These are phyloP conservation scores for Paralichthys olivaceus DNA, from an alignment of 2,113 vertebrate species.

Conservation along the genomic window DNA sequence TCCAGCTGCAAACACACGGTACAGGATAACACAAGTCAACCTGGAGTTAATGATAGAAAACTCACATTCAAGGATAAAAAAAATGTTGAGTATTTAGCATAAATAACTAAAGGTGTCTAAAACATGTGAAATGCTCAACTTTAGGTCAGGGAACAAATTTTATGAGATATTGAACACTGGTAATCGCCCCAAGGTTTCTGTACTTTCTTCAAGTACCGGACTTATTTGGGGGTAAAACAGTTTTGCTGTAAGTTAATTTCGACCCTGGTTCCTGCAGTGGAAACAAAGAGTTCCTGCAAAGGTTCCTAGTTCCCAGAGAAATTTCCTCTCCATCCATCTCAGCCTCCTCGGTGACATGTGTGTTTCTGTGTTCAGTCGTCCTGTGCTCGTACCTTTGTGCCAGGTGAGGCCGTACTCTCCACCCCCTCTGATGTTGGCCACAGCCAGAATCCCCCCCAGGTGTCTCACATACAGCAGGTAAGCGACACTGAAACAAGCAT, in stretches of 20 bases:
- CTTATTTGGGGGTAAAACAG: too few species aligned
- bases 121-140: too few species aligned
- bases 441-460: slow-evolving; percentile 82
- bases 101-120: neutral
- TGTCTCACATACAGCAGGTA: slow-evolving; percentile 81
- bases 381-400: slow-evolving; percentile 79
- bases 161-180: too few species aligned
- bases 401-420: slow-evolving; percentile 84
- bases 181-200: too few species aligned
- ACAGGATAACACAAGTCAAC: neutral
- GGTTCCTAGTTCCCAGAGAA: too few species aligned
- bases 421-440: slow-evolving; percentile 84
- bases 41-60: neutral
- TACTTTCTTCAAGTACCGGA: too few species aligned
- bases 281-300: too few species aligned
- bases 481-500: slow-evolving; percentile 64
- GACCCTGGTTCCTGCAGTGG: too few species aligned
- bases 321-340: neutral
- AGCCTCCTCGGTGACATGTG: neutral
- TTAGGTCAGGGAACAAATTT: too few species aligned
- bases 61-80: neutral
- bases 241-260: too few species aligned
- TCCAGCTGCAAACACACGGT: slow-evolving; percentile 64
- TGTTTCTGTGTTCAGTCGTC: neutral
- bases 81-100: too few species aligned